Evolutionary conservation across 1,140 invertebrate genomes (phyloP), one percentile per base, ranked within the genome.

Genomic region (Drosophila pallidifrons): DNA sequence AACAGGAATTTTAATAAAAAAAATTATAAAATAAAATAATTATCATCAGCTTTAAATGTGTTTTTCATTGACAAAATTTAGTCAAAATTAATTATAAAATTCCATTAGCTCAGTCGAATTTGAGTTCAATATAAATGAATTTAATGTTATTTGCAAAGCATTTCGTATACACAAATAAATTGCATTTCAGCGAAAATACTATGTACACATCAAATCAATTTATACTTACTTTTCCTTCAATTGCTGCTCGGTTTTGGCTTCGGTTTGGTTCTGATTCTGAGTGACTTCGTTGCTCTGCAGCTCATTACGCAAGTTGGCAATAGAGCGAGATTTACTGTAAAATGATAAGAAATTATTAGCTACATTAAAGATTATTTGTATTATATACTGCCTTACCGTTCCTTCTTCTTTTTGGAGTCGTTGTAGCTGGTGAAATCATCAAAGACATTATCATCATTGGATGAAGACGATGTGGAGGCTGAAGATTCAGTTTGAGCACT

Each of bases 381-480:
- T 1, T 32, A 5, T 32, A 0, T 0, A 30, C 0, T 4, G 3
- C n/a, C 59, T 59, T 41, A 91, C 86, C 80, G 79, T 55, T 85
- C 52, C 5, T 55, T 73, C 28, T 82, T 89, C 49, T 81, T 83
- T 41, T 73, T 85, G 35, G 77, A 78, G 20, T 80, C 79, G 49
- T 82, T 88, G n/a, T 78, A 92, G 52, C 68, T 89, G 28, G 71
- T 88, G 54, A 89, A 92, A 51, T 92, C 91, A 0, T 82, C 82
- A 38, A 81, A 92, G 3, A 92, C 79, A 79, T 89, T 86, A 47
- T 90, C 86, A 51, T 86, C 82, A 30, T 72, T 90, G 1, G 82
- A 77, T 15, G 60, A 64, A 3, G 79, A 49, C 4, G 76, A 46
- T 8, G 43, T 67, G n/a, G 58, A 52, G 11, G 52, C 51, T 1